Evolutionary conservation across 2,113 vertebrate genomes (phyloP).

Genomic region (Poeciliopsis turrubarensis): DNA sequence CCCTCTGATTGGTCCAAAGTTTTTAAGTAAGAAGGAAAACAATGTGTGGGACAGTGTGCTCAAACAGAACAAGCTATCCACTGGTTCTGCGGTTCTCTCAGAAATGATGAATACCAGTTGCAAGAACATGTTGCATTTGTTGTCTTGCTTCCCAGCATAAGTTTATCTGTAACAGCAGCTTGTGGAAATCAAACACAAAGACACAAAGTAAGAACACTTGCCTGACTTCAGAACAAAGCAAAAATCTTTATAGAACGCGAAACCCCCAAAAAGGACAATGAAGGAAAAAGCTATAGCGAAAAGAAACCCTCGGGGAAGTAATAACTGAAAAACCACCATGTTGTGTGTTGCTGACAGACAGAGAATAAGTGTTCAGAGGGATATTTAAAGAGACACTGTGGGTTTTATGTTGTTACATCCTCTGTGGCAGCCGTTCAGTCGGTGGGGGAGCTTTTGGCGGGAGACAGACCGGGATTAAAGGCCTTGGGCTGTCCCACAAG

Average conservation of each 20-base stretch:
- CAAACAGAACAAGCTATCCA: neutral
- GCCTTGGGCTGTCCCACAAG: conserved; percentile 80
- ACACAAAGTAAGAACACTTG: neutral
- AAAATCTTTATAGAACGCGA: neutral
- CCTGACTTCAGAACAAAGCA: neutral
- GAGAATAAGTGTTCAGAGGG: neutral
- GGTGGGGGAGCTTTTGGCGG: conserved; percentile 79
- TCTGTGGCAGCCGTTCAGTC: conserved; percentile 73
- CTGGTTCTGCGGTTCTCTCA: too few relatives aligned
- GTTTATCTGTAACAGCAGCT: neutral
- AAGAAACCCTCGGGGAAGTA: conserved; percentile 19
- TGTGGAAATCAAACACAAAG: neutral
- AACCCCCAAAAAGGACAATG: neutral
- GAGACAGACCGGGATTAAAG: conserved; percentile 84
- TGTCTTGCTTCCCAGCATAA: neutral
- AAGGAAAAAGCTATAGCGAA: neutral
- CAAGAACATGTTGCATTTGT: neutral
- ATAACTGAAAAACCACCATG: conserved; percentile 14
- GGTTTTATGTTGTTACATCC: conserved; percentile 79
- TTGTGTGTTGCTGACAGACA: neutral
- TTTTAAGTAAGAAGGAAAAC: neutral
- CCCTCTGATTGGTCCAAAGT: neutral
- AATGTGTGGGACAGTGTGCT: too few relatives aligned
- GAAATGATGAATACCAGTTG: neutral
- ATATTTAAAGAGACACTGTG: conserved; percentile 59